Evolutionary conservation across 2,797 vertebrate species (phyloP).

Genomic region (Xerus rutilus): DNA sequence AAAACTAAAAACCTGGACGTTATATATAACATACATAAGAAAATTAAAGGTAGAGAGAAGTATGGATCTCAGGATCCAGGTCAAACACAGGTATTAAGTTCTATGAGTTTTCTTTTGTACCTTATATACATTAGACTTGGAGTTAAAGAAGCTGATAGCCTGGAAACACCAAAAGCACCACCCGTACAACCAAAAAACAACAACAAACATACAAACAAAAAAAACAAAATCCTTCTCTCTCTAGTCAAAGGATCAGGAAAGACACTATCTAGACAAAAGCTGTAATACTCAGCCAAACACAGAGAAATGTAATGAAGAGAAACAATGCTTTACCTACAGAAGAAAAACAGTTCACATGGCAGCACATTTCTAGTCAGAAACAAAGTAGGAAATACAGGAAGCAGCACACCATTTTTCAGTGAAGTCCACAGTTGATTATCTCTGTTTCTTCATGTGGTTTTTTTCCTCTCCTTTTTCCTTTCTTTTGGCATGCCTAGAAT

Average conservation of each 20-base stretch:
- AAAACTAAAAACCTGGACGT: constrained; percentile 8
- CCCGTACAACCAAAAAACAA: background rate
- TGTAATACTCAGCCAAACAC: background rate
- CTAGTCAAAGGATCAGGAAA: constrained; percentile 14
- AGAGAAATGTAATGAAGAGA: background rate
- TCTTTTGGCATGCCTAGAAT: background rate
- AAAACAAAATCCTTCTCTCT: background rate
- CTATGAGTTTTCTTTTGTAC: background rate
- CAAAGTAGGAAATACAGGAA: background rate
- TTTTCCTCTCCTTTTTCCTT: background rate
- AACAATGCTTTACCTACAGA: background rate
- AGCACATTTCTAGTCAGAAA: constrained; percentile 6
- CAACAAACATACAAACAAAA: too few species aligned
- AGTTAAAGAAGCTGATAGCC: background rate
- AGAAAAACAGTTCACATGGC: background rate
- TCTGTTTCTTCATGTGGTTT: background rate
- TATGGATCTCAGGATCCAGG: background rate
- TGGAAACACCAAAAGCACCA: background rate
- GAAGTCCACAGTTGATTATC: background rate
- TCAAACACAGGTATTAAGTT: background rate
- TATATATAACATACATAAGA: background rate
- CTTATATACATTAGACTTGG: background rate
- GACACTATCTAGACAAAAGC: background rate
- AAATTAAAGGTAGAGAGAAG: background rate
- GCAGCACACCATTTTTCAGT: background rate